phyloP scores from a whole-genome alignment of 2,888 invertebrate genomes.

The Sipha maydis region DNA sequence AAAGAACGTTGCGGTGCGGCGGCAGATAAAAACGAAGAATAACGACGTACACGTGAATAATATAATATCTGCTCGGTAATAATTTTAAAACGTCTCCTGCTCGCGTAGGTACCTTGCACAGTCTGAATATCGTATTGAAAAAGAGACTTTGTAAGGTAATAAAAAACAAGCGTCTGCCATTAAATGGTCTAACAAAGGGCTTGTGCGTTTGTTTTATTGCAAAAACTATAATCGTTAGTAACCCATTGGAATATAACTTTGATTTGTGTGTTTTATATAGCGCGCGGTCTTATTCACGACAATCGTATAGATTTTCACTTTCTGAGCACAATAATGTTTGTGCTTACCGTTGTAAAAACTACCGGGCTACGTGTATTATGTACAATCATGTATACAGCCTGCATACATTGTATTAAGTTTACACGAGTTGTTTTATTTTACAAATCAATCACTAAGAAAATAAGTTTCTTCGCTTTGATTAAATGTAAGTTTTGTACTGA shows the following conservation, averaged over 20 bases:
- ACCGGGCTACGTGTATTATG: background rate
- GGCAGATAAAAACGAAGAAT: background rate
- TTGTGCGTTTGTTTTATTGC: constrained; percentile 45
- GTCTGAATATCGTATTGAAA: constrained; percentile 22
- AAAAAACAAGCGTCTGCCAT: constrained; percentile 57
- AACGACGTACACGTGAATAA: background rate
- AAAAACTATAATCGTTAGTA: constrained; percentile 52
- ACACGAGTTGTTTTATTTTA: no score
- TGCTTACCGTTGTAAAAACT: constrained; percentile 7
- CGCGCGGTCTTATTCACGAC: background rate
- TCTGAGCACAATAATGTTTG: background rate
- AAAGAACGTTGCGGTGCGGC: no score
- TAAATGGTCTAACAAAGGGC: constrained; percentile 42
- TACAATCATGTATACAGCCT: no score
- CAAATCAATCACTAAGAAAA: no score
- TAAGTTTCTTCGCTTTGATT: no score
- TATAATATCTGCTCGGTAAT: constrained; percentile 23
- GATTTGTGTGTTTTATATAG: constrained; percentile 15
- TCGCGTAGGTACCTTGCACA: background rate
- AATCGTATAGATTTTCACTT: constrained; percentile 7
- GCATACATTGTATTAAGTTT: no score
- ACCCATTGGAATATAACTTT: constrained; percentile 45
- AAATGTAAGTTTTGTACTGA: no score
- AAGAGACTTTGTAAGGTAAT: constrained; percentile 41
- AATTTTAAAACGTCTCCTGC: constrained; percentile 16